phyloP scores from a whole-genome alignment of 2,113 vertebrate genomes.

The Myotis davidii region DNA sequence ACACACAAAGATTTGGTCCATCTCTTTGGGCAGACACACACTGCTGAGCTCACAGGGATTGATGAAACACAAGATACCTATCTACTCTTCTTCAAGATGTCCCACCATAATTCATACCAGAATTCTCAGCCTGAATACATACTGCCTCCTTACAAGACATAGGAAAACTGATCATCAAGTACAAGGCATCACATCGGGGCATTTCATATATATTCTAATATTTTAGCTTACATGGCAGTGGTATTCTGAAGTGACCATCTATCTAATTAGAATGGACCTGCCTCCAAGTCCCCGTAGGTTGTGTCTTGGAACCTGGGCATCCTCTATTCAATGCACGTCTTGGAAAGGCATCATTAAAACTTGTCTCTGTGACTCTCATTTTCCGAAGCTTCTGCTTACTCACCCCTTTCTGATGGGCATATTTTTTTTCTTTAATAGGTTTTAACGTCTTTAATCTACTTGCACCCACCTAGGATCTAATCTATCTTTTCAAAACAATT shows the following conservation, averaged over 20 bases:
- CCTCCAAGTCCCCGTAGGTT: neutral
- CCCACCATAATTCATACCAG: neutral
- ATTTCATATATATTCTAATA: neutral
- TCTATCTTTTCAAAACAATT: neutral
- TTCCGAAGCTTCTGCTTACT: neutral
- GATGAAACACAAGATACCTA: neutral
- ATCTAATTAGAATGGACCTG: neutral
- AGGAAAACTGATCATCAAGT: neutral
- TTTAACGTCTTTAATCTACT: neutral
- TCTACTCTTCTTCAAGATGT: neutral
- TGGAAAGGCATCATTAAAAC: neutral
- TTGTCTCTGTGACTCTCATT: neutral
- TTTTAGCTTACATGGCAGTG: neutral
- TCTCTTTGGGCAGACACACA: neutral
- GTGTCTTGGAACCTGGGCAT: neutral
- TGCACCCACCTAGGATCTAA: neutral
- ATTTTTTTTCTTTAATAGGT: neutral
- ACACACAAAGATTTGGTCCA: neutral
- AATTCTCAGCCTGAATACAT: neutral
- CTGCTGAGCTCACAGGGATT: neutral
- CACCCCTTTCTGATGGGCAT: neutral
- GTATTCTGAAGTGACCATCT: neutral
- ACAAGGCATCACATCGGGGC: neutral
- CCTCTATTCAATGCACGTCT: neutral
- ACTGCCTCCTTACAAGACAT: neutral